Evolutionary conservation across 1,140 invertebrate genomes (phyloP).

Genomic region (Drosophila eugracilis): DNA sequence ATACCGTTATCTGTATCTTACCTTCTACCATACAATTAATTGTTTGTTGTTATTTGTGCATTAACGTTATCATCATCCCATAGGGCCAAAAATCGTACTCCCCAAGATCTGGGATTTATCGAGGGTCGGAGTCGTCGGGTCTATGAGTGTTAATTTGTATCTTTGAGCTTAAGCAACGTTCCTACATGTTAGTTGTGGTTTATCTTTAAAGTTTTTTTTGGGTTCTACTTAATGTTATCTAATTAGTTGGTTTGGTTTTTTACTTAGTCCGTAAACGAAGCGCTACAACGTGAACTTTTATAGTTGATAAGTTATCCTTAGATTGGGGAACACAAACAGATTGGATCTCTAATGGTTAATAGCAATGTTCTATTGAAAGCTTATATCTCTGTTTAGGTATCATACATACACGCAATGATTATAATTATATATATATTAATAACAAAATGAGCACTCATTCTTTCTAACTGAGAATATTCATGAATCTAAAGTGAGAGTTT

Average conservation of each 20-base stretch:
- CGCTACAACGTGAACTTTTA: constrained; percentile 77
- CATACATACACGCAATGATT: not conserved
- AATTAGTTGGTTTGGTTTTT: constrained; percentile 39
- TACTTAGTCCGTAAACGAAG: constrained; percentile 35
- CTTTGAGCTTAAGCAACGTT: constrained; percentile 56
- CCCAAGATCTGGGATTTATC: constrained; percentile 6
- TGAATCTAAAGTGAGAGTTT: constrained; percentile 12
- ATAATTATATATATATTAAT: too few species aligned
- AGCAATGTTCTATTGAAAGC: not conserved
- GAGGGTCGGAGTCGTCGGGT: too few species aligned
- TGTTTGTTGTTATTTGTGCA: constrained; percentile 76
- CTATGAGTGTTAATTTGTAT: constrained; percentile 12
- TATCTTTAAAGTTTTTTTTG: constrained; percentile 24
- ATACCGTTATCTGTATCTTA: constrained; percentile 15
- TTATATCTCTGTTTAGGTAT: not conserved
- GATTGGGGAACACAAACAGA: constrained; percentile 25
- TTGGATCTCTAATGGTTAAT: constrained; percentile 51
- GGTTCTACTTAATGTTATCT: constrained; percentile 31
- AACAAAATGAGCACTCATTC: constrained; percentile 5
- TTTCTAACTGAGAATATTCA: constrained; percentile 12
- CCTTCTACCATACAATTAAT: constrained; percentile 33
- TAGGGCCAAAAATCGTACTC: constrained; percentile 1
- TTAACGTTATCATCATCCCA: constrained; percentile 48
- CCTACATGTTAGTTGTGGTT: constrained; percentile 61
- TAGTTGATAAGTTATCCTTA: constrained; percentile 29